These are phyloP conservation scores for Coilia nasus DNA, from an alignment of 2,797 vertebrate species.

Conservation along the genomic window DNA sequence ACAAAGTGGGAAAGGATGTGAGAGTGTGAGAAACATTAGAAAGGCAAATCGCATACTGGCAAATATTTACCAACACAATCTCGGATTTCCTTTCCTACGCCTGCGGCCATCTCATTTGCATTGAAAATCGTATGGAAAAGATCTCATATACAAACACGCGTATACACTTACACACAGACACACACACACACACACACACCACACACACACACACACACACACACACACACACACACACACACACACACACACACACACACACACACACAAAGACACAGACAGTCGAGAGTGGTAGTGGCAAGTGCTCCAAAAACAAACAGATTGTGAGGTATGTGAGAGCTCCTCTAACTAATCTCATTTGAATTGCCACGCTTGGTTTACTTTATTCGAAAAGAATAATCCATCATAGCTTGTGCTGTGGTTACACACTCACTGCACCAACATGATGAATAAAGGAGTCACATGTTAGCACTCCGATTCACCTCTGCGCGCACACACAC, in stretches of 20 bases:
- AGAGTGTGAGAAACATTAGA: neutral
- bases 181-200: neutral
- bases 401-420: slow-evolving; percentile 60
- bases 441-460: slow-evolving; percentile 57
- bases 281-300: neutral
- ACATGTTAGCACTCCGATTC: slow-evolving; percentile 35
- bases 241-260: neutral
- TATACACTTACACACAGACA: slow-evolving; percentile 25
- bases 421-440: slow-evolving; percentile 53
- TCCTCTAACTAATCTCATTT: slow-evolving; percentile 62
- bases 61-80: neutral
- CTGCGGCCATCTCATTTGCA: slow-evolving; percentile 58
- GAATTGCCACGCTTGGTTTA: slow-evolving; percentile 65
- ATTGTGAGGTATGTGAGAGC: slow-evolving; percentile 34
- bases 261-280: neutral
- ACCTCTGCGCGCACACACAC: neutral
- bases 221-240: neutral
- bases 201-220: slow-evolving; percentile 30
- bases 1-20: neutral
- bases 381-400: slow-evolving; percentile 70
- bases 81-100: slow-evolving; percentile 26
- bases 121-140: slow-evolving; percentile 59
- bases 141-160: slow-evolving; percentile 37
- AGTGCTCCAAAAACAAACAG: slow-evolving; percentile 46
- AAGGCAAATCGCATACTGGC: neutral